phyloP scores from a whole-genome alignment of 2,797 vertebrate species.

The Dromococcyx pavoninus region DNA sequence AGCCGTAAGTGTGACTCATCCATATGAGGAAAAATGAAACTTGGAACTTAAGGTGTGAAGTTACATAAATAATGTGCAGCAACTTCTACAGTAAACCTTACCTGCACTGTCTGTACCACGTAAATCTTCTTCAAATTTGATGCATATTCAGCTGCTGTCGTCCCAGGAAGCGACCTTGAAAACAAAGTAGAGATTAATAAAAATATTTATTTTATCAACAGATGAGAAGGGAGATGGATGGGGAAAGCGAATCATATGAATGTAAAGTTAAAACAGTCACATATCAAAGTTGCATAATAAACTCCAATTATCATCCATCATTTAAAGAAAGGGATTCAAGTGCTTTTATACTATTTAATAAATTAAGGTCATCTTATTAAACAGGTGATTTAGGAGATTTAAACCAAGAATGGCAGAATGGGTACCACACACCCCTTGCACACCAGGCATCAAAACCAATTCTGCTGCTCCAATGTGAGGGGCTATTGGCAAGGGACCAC shows the following conservation, averaged over 20 bases:
- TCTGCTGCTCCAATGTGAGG: not conserved
- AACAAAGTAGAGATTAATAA: not conserved
- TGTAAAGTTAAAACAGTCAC: not conserved
- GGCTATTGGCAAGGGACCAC: fast-evolving
- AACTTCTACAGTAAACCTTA: conserved; percentile 54
- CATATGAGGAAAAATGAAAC: not conserved
- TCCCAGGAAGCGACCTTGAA: conserved; percentile 89
- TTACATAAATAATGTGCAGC: not conserved
- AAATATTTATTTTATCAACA: not conserved
- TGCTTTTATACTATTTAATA: not conserved
- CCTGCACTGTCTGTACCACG: conserved; percentile 92
- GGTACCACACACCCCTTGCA: not conserved
- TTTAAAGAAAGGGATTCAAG: not conserved
- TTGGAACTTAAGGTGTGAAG: not conserved
- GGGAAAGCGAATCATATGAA: not conserved
- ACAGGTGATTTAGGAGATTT: not conserved
- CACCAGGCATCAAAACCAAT: not conserved
- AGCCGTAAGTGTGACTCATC: not conserved
- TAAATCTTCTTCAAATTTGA: conserved; percentile 97
- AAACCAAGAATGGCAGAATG: not conserved
- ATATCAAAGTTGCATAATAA: not conserved
- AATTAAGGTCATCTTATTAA: not conserved
- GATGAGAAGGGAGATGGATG: not conserved
- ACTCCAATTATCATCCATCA: not conserved
- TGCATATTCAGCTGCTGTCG: conserved; percentile 93